Evolutionary conservation across 2,113 vertebrate species (phyloP), one percentile per base, ranked within the genome.

Genomic region (Phoenicopterus ruber): DNA sequence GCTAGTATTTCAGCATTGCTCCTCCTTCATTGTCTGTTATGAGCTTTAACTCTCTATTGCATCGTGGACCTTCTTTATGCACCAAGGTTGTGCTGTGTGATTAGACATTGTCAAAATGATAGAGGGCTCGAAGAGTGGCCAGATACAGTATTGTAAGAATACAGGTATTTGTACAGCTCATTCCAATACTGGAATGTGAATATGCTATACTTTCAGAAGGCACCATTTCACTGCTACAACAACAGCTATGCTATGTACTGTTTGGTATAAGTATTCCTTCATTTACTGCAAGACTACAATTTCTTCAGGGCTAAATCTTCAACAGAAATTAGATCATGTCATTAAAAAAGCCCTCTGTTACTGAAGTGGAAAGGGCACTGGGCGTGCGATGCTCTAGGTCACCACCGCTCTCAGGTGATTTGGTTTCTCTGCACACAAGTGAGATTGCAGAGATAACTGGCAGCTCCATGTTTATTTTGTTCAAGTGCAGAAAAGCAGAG

Each of bases 241-340:
- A 62, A 15, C 63, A 93, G 65, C 42, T 55, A 59, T 2, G 3
- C 24, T 76, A 6, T 6, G 10, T 65, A 49, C 21, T 49, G 14
- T 67, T 50, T 76, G 19, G 18, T 93, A 2, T 47, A 85, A 79
- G 5, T 57, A 59, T 49, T 91, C 26, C 16, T 87, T 84, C 44
- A n/a, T 69, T 91, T 85, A 82, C 52, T 40, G 26, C 44, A 50
- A 55, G 26, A 78, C 26, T 55, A 61, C 40, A 34, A 52, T 76
- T 93, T 87, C 84, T 94, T 76, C 61, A 87, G 89, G 76, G 40
- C 18, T 91, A 93, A 85, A 79, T 69, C 61, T 91, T 82, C 86
- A 72, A 25, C 47, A 91, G 84, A 93, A 91, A 91, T 82, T 85
- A 79, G 77, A 82, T 78, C 42, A 84, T 7, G 16, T 47, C 50